A percentile compares a stretch with the other conserved stretches of the same genome.
phyloP scores from a whole-genome alignment of 2,113 vertebrate genomes.

The Proterorhinus semilunaris region DNA sequence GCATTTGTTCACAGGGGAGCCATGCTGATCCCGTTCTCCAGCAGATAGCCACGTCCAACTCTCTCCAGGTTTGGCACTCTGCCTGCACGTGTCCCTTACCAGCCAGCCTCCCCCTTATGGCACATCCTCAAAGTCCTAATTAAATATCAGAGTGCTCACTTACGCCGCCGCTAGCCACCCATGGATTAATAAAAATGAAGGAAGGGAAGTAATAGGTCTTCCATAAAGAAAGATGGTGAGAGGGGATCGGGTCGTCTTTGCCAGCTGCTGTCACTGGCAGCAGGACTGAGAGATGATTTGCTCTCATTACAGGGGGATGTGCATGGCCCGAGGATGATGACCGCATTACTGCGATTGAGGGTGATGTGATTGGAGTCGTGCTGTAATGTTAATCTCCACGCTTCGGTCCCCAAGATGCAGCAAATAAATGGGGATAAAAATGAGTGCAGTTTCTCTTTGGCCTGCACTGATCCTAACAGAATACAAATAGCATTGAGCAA shows the following conservation, averaged over 20 bases:
- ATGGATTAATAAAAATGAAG: constrained; percentile 32
- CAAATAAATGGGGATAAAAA: constrained; percentile 61
- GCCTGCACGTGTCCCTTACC: constrained; percentile 51
- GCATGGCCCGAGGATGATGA: constrained; percentile 66
- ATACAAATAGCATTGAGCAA: constrained; percentile 53
- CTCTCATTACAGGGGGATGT: constrained; percentile 73
- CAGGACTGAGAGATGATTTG: constrained; percentile 74
- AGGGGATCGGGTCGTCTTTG: constrained; percentile 44
- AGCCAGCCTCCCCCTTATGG: constrained; percentile 44
- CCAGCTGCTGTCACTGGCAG: constrained; percentile 68
- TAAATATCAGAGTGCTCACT: constrained; percentile 66
- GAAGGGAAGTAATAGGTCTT: constrained; percentile 15
- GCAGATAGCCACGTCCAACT: constrained; percentile 47
- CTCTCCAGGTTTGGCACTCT: constrained; percentile 40
- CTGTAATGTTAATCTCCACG: constrained; percentile 59
- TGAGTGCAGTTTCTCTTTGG: constrained; percentile 42
- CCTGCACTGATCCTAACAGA: constrained; percentile 48
- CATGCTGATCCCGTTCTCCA: constrained; percentile 46
- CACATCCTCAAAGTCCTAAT: constrained; percentile 63
- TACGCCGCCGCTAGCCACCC: constrained; percentile 48
- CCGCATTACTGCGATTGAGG: constrained; percentile 62
- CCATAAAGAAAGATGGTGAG: constrained; percentile 26
- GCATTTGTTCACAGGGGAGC: constrained; percentile 31
- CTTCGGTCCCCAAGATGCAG: constrained; percentile 58
- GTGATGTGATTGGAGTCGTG: constrained; percentile 65